These are phyloP conservation scores for Polylopha cassiicola DNA, from an alignment of 2,888 invertebrate species.

Conservation along the genomic window DNA sequence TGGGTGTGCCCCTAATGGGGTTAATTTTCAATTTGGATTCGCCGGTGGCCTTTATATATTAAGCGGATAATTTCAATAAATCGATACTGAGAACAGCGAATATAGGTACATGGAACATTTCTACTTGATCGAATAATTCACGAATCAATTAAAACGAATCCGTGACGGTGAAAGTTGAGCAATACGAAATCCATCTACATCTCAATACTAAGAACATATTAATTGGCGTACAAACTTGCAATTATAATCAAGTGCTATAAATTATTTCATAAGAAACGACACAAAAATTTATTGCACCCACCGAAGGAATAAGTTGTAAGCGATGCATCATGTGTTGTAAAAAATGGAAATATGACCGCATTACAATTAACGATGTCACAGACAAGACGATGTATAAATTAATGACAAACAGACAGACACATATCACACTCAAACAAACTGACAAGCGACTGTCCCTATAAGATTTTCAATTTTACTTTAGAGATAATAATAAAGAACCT, in stretches of 20 bases:
- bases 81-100: constrained; percentile 49
- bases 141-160: constrained; percentile 56
- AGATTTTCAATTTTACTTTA: neutral
- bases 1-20: constrained; percentile 68
- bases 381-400: too few species aligned
- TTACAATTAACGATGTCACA: constrained; percentile 55
- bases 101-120: constrained; percentile 55
- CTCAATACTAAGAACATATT: constrained; percentile 37
- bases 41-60: constrained; percentile 69
- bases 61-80: constrained; percentile 54
- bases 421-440: too few species aligned
- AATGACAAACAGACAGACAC: too few species aligned
- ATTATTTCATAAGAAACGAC: constrained; percentile 26
- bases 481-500: constrained; percentile 1
- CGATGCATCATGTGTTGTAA: constrained; percentile 12
- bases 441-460: too few species aligned
- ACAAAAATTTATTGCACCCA: constrained; percentile 26
- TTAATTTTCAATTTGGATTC: constrained; percentile 73
- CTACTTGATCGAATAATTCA: constrained; percentile 46
- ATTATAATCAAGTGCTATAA: constrained; percentile 29
- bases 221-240: constrained; percentile 33
- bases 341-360: constrained; percentile 18
- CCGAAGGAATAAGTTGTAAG: constrained; percentile 23
- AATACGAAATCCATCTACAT: constrained; percentile 37
- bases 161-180: constrained; percentile 46